Percentiles rank a stretch among this genome's conserved stretches.
phyloP scores from a whole-genome alignment of 2,797 vertebrate species.

The Hemibagrus guttatus region DNA sequence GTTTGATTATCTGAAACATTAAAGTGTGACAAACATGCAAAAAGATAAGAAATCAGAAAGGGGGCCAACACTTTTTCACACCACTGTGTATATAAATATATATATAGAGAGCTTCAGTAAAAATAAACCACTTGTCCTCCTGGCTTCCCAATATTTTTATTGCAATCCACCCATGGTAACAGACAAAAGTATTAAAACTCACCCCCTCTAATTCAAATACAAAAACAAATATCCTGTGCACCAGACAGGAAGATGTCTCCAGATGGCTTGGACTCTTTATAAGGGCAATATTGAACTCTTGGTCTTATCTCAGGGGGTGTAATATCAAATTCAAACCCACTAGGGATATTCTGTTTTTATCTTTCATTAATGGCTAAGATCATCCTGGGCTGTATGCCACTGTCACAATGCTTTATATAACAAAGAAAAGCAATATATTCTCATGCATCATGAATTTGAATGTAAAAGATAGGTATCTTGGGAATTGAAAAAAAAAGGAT shows the following conservation, averaged over 20 bases:
- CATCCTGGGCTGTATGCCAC: not conserved
- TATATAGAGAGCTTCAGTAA: too few species aligned
- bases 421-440: not conserved
- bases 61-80: too few species aligned
- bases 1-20: too few species aligned
- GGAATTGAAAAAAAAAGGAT: not conserved
- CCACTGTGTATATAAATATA: too few species aligned
- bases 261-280: not conserved
- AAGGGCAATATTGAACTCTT: constrained; percentile 19
- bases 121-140: not conserved
- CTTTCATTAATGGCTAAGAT: not conserved
- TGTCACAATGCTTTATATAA: not conserved
- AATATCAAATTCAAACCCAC: not conserved
- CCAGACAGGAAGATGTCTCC: not conserved
- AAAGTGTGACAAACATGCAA: too few species aligned
- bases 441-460: not conserved
- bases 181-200: not conserved
- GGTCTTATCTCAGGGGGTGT: constrained; percentile 10
- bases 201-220: not conserved
- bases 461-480: not conserved
- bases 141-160: constrained; percentile 13
- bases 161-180: constrained; percentile 23
- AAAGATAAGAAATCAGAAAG: too few species aligned
- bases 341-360: constrained; percentile 15
- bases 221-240: constrained; percentile 18